Percentiles rank a stretch among this genome's conserved stretches.
These are phyloP conservation scores for Argynnis bischoffii DNA, from an alignment of 2,888 invertebrate genomes.

Conservation along the genomic window DNA sequence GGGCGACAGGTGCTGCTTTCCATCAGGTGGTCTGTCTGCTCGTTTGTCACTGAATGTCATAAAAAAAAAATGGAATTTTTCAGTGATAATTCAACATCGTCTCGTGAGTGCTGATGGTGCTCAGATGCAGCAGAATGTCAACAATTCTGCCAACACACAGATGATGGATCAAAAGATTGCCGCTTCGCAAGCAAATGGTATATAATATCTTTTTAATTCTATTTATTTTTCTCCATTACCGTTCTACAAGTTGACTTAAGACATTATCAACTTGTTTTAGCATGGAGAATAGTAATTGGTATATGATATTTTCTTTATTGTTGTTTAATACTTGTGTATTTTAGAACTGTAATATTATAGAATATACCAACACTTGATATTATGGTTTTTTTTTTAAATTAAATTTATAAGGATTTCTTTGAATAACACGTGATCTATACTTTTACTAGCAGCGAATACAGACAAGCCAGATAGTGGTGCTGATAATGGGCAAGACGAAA, in stretches of 20 bases:
- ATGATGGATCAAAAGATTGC: constrained; percentile 65
- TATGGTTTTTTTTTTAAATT: constrained; percentile 42
- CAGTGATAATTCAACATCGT: constrained; percentile 75
- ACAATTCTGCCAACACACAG: constrained; percentile 54
- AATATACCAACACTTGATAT: constrained; percentile 28
- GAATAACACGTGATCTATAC: background rate
- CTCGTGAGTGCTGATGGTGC: constrained; percentile 58
- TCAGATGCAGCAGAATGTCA: constrained; percentile 62
- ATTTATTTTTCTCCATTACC: constrained; percentile 58
- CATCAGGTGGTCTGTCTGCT: no score
- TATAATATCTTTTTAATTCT: constrained; percentile 23
- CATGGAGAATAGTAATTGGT: constrained; percentile 66
- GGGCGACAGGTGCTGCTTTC: no score
- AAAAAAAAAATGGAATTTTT: no score
- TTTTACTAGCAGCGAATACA: constrained; percentile 37
- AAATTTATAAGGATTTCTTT: background rate
- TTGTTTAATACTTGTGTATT: constrained; percentile 1
- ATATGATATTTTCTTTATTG: constrained; percentile 18
- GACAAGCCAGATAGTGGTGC: constrained; percentile 63
- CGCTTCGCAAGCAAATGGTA: constrained; percentile 58
- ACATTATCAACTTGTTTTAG: constrained; percentile 67
- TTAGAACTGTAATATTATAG: constrained; percentile 6
- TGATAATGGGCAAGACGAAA: constrained; percentile 67
- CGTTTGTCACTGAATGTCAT: no score
- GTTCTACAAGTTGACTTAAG: constrained; percentile 75